Evolutionary conservation across 1,140 invertebrate genomes (phyloP), one percentile per base, ranked within the genome.

Genomic region (Bombyx mandarina): DNA sequence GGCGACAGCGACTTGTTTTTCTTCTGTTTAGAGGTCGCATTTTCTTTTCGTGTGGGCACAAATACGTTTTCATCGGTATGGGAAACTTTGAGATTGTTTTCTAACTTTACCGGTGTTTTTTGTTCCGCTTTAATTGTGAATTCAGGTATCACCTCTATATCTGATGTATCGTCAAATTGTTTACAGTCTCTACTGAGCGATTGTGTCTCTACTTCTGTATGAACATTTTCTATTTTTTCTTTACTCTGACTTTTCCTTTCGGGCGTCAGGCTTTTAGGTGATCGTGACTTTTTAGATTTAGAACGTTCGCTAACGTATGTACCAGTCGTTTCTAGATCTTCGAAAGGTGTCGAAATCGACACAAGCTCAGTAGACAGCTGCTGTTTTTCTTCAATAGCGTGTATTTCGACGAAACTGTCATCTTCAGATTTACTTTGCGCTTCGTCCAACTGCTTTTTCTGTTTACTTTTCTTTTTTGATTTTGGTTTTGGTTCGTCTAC

Each of bases 321-420:
- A 43, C 66, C 63, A 8, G 66, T 57, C 6, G 66, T 43, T 47
- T 85, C 75, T 44, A 76, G 60, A 43, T 76, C 75, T 57, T 82
- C 78, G 12, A 77, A 81, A n/a, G 76, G 72, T 12, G 73, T 74
- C 18, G 82, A 84, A 56, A 87, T 83, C 4, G 82, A 80, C 8
- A 87, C 84, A 52, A 87, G 58, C 43, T 86, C 79, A 54, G 73
- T 76, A 26, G 67, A 62, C 22, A 61, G 61, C 26, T 79, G 71
- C 42, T 75, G 75, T 45, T 78, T 83, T 43, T 85, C 77, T 60
- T 84, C 79, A 18, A 87, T 86, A 0, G 77, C 71, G 60, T 86
- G 82, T 59, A 87, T 87, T 66, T 87, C 84, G 45, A 87, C 73
- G 65, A 87, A 87, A 62, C 79, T 85, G 50, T 87, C 78, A 45